Evolutionary conservation across 2,888 invertebrate species (phyloP), one percentile per base, ranked within the genome.

Genomic region (Biston betularia): DNA sequence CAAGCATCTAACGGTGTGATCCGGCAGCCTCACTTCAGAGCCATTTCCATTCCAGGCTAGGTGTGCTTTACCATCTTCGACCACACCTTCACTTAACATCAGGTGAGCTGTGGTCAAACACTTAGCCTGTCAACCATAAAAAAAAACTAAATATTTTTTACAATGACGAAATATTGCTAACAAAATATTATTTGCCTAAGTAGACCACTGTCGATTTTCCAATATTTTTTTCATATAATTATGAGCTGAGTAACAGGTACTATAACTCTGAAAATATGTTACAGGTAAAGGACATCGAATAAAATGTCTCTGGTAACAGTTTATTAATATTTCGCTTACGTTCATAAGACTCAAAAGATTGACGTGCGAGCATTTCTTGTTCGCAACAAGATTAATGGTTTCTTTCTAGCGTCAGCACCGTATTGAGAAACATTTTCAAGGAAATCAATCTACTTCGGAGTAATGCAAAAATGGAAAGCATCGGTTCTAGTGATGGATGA

Each of bases 361-460:
- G 66, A 66, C 61, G 52, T 46, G 65, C 40, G 34, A 66, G 61
- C 61, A 48, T 52, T 57, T 52, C 61, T 66, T 57, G 61, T 66
- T 66, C 52, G 24, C 42, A 57, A 53, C 52, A 66, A 62, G 66
- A 66, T 62, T 66, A 66, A 66, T 66, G 61, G 56, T n/a, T n/a
- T 33, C 54, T 55, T 61, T 52, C 65, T 33, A 24, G 44, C 61
- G 61, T 55, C 55, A 44, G 55, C 56, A 52, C 52, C 42, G 60
- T 62, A 62, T 66, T 66, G 52, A 56, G 52, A 65, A 65, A 65
- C 63, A 65, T 66, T 65, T 69, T 59, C 63, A 58, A 58, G 40
- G 54, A 52, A 65, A 48, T 69, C 63, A 69, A 65, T 69, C 59
- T 63, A 63, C 65, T 63, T 59, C 59, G 10, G 49, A 60, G 65